Base-by-base conservation (phyloP, 1,140 invertebrate species). In the Cydia pomonella region DNA sequence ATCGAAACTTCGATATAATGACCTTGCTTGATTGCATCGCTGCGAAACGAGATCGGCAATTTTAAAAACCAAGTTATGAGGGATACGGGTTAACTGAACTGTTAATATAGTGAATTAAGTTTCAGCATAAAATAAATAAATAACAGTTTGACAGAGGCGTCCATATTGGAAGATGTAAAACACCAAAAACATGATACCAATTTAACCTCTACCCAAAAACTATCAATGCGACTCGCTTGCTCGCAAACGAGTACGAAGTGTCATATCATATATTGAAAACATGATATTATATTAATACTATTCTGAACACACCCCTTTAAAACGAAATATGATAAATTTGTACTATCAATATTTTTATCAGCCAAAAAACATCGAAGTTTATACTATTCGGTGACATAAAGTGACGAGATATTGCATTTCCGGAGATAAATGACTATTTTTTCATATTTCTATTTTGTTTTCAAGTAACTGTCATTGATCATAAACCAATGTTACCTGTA, bases 71-170 rank as follows among this genome's bases (percentile, higher is more conserved):
- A 10, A 10, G 53, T 23, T 47, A 59, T 59, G 21, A 59, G 53
- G 53, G 21, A 59, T 59, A 59, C 53, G 53, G 53, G 53, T 59
- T 59, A 59, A 59, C 53, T 59, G 53, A 59, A 59, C 53, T 23
- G n/a, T 59, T 21, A 21, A 3, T 59, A 50, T 44, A 44, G 41
- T 44, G 12, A 13, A 53, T 53, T 53, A 53, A 53, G n/a, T 53
- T 53, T 53, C 50, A 53, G n/a, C 50, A 1, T 18, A 53, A 53
- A n/a, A 47, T 16, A 47, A 47, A 47, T 47, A 27, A 3, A 3
- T 27, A 38, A 10, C 33, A 2, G 13, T 3, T 12, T 16, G 12
- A 44, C 5, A 18, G n/a, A 53, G n/a, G 50, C 50, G 50, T 53
- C 4, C n/a, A 18, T 18, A 50, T 10, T 12, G 38, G 38, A 1